A percentile compares a stretch with the other conserved stretches of the same genome.
phyloP scores from a whole-genome alignment of 2,888 invertebrate species.

The Eueremaeus valkanovi region DNA sequence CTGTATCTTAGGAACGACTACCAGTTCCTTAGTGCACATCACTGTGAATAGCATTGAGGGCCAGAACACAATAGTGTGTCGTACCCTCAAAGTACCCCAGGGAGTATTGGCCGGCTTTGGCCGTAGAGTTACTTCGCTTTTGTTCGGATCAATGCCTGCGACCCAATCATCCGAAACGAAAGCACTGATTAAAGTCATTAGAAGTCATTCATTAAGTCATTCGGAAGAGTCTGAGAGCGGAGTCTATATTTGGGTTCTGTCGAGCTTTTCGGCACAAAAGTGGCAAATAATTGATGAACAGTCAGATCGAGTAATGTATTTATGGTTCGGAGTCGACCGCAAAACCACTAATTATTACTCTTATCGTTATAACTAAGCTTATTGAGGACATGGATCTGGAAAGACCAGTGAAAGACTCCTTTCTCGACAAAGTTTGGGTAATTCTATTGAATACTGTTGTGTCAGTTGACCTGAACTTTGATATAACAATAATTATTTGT shows the following conservation, averaged over 20 bases:
- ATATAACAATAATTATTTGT: conserved; percentile 11
- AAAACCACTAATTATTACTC: neutral
- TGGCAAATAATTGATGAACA: conserved; percentile 40
- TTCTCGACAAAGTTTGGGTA: conserved; percentile 66
- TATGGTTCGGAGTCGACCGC: neutral
- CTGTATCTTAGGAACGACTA: conserved; percentile 82
- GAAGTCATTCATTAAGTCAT: conserved; percentile 51
- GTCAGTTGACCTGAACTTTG: neutral
- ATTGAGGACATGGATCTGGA: conserved; percentile 71
- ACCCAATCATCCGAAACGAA: conserved; percentile 54
- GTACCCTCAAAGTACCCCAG: conserved; percentile 52
- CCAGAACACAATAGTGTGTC: conserved; percentile 57
- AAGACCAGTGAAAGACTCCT: conserved; percentile 66
- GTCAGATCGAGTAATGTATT: conserved; percentile 57
- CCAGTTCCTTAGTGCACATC: conserved; percentile 75
- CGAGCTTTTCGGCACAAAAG: conserved; percentile 38
- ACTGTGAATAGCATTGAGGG: conserved; percentile 63
- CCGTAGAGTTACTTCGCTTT: conserved; percentile 70
- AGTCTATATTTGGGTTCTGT: conserved; percentile 33
- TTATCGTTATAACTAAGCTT: conserved; percentile 53
- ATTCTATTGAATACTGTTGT: conserved; percentile 47
- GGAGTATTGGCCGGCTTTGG: conserved; percentile 75
- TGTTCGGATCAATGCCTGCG: conserved; percentile 63
- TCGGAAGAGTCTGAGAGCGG: conserved; percentile 51
- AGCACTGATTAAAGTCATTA: conserved; percentile 63